Percentiles rank a stretch among this genome's conserved stretches.
phyloP scores from a whole-genome alignment of 2,797 vertebrate genomes.

The Enteromius afrohamiltoni region DNA sequence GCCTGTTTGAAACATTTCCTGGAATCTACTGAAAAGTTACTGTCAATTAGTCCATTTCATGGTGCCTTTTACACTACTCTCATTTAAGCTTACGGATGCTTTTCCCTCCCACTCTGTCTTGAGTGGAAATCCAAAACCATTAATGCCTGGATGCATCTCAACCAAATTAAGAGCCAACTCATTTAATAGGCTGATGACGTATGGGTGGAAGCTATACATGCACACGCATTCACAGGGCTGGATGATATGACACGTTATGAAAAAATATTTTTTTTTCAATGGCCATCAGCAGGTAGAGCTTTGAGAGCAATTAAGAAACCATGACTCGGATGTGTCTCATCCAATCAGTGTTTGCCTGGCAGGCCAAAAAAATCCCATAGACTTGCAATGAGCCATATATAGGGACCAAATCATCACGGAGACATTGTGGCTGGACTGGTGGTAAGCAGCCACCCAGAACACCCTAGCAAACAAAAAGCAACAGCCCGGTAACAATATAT shows the following conservation, averaged over 20 bases:
- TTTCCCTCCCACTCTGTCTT: constrained; percentile 15
- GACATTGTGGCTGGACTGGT: neutral
- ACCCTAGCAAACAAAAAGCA: neutral
- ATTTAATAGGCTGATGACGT: constrained; percentile 7
- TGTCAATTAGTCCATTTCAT: constrained; percentile 18
- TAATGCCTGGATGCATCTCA: neutral
- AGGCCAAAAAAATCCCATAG: neutral
- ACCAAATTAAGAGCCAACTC: constrained; percentile 9
- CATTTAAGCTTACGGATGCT: neutral
- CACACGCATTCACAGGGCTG: neutral
- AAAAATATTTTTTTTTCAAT: constrained; percentile 13
- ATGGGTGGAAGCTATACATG: neutral
- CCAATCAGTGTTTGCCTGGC: neutral
- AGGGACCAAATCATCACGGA: neutral
- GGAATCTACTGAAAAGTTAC: constrained; percentile 13
- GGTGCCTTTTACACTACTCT: neutral
- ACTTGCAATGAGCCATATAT: constrained; percentile 12
- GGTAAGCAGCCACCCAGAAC: neutral
- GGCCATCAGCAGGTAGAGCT: neutral
- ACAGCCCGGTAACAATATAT: neutral
- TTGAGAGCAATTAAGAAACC: neutral
- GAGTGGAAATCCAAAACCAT: constrained; percentile 30
- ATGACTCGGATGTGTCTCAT: neutral
- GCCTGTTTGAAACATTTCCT: constrained; percentile 12
- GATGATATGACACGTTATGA: neutral